Base-by-base conservation (phyloP, 1,140 invertebrate species). In the Sweltsa coloradensis region DNA sequence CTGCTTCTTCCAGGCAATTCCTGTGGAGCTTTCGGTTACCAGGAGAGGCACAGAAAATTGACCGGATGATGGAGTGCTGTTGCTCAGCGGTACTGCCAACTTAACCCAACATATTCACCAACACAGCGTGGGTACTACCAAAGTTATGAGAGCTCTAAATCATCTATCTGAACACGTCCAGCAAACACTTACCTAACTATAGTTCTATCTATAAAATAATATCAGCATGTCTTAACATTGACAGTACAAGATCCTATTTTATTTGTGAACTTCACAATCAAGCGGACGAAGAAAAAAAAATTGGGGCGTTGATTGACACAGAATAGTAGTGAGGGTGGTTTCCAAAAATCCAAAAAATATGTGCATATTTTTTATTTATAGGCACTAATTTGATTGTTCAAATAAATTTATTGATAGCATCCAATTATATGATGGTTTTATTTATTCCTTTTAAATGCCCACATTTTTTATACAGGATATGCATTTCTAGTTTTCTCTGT, bases 21-120 rank as follows among this genome's bases (percentile, higher is more conserved):
- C 73, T 99, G 24, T 97, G 92, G 91, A 95, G 89, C 59, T 99
- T 99, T 71, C 79, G 95, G 36, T 67, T 99, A 56, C 96, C 96
- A 4, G 96, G 96, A 39, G 96, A 99, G 66, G 92, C 95, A 1
- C 96, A 99, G 66, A 99, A 99, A 68, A 99, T 99, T 59, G 96
- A 99, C 70, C 73, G 96, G n/a, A 97, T 99, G 90, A 97, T 99
- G 95, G 95, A 98, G 64, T 92, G 86, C 58, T 99, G n/a, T 99
- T 73, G 94, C 96, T 13, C 85, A 94, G 62, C 78, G 91, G 52
- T 99, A 97, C 70, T 98, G 94, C 69, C 89, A 94, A 60, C 74
- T 95, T 6, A 98, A 99, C 68, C 90, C 11, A 90, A 89, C 57
- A 94, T 97, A 48, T 99, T 98, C 63, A 91, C 88, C 24, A 92